A percentile compares a stretch with the other conserved stretches of the same genome.
phyloP scores from a whole-genome alignment of 1,140 invertebrate species.

The Scaptomyza hsui region DNA sequence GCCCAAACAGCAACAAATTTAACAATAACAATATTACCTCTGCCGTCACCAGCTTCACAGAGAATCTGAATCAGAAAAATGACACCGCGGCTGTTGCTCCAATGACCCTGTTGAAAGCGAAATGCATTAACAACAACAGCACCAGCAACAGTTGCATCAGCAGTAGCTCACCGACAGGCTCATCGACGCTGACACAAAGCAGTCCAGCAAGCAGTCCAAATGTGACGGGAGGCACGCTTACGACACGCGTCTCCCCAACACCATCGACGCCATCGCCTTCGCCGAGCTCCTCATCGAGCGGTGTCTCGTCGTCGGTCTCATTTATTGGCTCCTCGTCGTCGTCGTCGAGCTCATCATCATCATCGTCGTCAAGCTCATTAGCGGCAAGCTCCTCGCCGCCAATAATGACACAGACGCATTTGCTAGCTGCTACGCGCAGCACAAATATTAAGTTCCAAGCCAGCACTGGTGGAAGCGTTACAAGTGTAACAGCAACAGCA shows the following conservation, averaged over 20 bases:
- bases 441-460: conserved; percentile 68
- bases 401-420: conserved; percentile 37
- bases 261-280: conserved; percentile 81
- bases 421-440: conserved; percentile 51
- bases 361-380: conserved; percentile 53
- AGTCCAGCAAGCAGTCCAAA: conserved; percentile 66
- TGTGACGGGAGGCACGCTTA: conserved; percentile 28
- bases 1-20: not conserved
- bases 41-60: conserved; percentile 1
- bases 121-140: conserved; percentile 22
- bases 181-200: conserved; percentile 26
- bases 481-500: conserved; percentile 56
- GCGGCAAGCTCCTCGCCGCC: conserved; percentile 59
- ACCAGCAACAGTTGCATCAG: conserved; percentile 31
- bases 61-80: conserved; percentile 10
- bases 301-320: conserved; percentile 76
- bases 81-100: conserved; percentile 7
- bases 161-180: conserved; percentile 13
- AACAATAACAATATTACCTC: conserved; percentile 20
- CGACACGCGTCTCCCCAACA: conserved; percentile 76
- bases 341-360: conserved; percentile 57
- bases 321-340: conserved; percentile 67
- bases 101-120: conserved; percentile 6
- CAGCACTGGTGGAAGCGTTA: conserved; percentile 46
- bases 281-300: conserved; percentile 75